Conservation (phyloP, 1,140 invertebrate genomes). For the Trinorchestia longiramus region DNA sequence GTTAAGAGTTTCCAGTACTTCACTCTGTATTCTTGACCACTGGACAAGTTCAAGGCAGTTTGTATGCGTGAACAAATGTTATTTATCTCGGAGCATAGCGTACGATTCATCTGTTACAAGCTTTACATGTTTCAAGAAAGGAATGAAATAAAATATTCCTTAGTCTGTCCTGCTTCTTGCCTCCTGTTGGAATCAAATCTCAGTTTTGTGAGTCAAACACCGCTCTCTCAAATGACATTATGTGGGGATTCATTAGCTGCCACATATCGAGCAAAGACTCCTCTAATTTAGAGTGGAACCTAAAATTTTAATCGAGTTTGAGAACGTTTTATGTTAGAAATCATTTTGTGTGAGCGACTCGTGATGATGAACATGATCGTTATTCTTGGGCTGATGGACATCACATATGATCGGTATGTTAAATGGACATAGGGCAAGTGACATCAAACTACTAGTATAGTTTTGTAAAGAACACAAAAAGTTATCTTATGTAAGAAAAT, state of each 20-base stretch:
- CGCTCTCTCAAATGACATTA: not conserved
- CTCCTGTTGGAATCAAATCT: not conserved
- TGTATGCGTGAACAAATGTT: no score
- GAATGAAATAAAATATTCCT: no score
- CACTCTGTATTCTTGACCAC: no score
- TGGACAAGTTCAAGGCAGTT: no score
- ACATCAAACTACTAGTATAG: no score
- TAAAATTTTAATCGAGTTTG: not conserved
- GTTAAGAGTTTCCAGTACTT: no score
- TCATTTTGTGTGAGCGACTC: not conserved
- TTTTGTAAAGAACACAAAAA: not conserved
- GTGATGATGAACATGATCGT: not conserved
- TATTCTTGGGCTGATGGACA: no score
- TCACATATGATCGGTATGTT: not conserved
- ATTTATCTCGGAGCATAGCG: no score
- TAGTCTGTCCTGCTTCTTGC: not conserved
- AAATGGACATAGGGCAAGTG: not conserved
- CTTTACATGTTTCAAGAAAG: no score
- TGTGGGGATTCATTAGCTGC: not conserved
- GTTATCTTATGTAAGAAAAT: not conserved
- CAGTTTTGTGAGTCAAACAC: not conserved
- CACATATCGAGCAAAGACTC: not conserved
- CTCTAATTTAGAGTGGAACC: not conserved
- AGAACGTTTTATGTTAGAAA: not conserved
- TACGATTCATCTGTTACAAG: no score